Conservation (phyloP, 1,140 invertebrate genomes). For the Venturia canescens region DNA sequence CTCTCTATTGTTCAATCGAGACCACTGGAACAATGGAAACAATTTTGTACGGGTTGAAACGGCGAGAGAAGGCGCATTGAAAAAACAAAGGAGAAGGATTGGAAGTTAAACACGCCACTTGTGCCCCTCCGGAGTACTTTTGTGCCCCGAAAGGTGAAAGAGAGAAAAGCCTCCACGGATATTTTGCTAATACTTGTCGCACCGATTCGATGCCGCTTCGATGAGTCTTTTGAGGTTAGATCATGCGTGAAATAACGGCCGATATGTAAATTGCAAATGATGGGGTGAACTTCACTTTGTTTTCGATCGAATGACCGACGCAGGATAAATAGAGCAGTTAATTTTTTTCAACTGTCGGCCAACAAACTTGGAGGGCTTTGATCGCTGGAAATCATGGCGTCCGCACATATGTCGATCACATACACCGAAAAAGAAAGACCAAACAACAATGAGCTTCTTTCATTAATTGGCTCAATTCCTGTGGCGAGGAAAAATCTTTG, state of each 20-base stretch:
- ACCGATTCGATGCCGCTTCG: slow-evolving; percentile 50
- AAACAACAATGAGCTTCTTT: background rate
- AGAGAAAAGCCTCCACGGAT: slow-evolving; percentile 20
- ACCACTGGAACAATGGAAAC: slow-evolving; percentile 56
- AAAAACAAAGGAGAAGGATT: background rate
- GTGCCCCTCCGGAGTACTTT: slow-evolving; percentile 11
- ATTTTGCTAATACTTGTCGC: slow-evolving; percentile 45
- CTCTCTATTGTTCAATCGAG: slow-evolving; percentile 42
- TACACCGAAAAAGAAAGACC: background rate
- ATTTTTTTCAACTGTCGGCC: slow-evolving; percentile 17
- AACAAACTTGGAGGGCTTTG: slow-evolving; percentile 13
- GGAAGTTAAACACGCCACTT: slow-evolving; percentile 31
- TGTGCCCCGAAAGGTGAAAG: slow-evolving; percentile 27
- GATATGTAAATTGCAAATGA: slow-evolving; percentile 31
- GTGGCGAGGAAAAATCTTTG: background rate
- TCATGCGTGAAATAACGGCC: slow-evolving; percentile 23
- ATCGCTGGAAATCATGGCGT: background rate
- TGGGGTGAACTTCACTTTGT: background rate
- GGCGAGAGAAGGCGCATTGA: slow-evolving; percentile 35
- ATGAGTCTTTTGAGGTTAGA: slow-evolving; percentile 48
- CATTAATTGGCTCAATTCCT: background rate
- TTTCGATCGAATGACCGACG: background rate
- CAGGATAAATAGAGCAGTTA: slow-evolving; percentile 9
- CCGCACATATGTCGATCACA: background rate
- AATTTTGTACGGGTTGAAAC: slow-evolving; percentile 42